Evolutionary conservation across 2,113 vertebrate species (phyloP).

Genomic region (Corvus cornix): DNA sequence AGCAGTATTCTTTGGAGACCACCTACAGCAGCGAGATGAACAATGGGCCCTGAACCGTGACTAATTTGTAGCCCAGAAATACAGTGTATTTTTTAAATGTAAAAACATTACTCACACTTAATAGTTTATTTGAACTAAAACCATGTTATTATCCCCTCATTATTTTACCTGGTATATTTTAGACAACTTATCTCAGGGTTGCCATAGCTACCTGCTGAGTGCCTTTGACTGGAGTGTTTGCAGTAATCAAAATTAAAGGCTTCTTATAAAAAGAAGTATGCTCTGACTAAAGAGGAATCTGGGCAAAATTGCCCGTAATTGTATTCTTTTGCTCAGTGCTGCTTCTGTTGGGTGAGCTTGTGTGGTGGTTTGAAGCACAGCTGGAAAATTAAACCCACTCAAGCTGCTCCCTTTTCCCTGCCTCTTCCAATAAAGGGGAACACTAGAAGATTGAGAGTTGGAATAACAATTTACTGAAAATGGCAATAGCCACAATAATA

Average conservation of each 20-base stretch:
- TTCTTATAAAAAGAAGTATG: background rate
- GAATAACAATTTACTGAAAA: background rate
- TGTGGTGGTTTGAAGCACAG: background rate
- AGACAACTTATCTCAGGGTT: conserved; percentile 42
- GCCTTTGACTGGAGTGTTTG: conserved; percentile 47
- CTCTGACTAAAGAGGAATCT: conserved; percentile 7
- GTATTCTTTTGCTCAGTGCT: background rate
- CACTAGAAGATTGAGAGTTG: background rate
- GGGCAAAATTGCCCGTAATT: background rate
- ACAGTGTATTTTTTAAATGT: background rate
- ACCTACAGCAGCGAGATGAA: conserved; percentile 39
- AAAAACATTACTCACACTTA: conserved; percentile 54
- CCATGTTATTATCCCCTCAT: conserved; percentile 39
- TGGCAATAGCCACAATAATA: background rate
- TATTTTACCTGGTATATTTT: conserved; percentile 62
- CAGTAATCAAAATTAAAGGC: conserved; percentile 57
- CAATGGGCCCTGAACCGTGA: conserved; percentile 13
- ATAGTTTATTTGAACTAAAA: conserved; percentile 59
- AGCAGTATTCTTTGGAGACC: conserved; percentile 26
- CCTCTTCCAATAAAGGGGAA: background rate
- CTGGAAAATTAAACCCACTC: background rate
- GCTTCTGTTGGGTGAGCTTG: background rate
- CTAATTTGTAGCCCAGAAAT: conserved; percentile 47
- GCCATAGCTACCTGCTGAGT: conserved; percentile 58
- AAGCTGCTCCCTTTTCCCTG: background rate